Percentiles rank a stretch among this genome's conserved stretches.
Conservation (phyloP, 2,113 vertebrate species). For the Lethenteron camtschaticum region DNA sequence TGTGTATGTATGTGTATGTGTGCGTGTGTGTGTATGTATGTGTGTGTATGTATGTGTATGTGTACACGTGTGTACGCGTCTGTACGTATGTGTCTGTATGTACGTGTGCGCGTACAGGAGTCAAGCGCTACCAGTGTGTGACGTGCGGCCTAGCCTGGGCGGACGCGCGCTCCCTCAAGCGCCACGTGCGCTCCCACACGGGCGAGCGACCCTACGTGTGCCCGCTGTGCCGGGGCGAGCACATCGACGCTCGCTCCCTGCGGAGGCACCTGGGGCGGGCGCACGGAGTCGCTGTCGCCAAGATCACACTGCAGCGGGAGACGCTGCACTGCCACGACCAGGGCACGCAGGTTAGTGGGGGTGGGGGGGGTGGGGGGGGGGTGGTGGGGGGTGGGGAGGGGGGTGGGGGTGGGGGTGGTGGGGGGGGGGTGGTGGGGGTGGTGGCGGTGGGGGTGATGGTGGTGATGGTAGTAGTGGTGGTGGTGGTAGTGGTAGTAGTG, state of each 20-base stretch:
- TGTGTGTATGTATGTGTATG: no score
- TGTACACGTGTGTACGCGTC: no score
- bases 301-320: conserved; percentile 96
- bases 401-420: no score
- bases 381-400: rapidly evolving
- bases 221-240: conserved; percentile 73
- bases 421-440: no score
- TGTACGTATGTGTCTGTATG: no score
- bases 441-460: no score
- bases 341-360: conserved; percentile 55
- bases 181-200: conserved; percentile 81
- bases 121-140: conserved; percentile 88
- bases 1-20: no score
- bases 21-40: no score
- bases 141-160: conserved; percentile 95
- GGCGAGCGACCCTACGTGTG: conserved; percentile 88
- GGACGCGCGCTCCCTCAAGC: conserved; percentile 83
- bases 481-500: no score
- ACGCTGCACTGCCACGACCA: conserved; percentile 96
- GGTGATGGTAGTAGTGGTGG: no score
- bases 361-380: no score
- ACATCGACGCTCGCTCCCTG: conserved; percentile 87
- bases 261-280: conserved; percentile 89
- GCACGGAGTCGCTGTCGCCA: conserved; percentile 69
- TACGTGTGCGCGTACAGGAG: conserved; percentile 25